A percentile compares a stretch with the other conserved stretches of the same genome.
phyloP scores from a whole-genome alignment of 2,113 vertebrate species.

The Campylomormyrus numenius region DNA sequence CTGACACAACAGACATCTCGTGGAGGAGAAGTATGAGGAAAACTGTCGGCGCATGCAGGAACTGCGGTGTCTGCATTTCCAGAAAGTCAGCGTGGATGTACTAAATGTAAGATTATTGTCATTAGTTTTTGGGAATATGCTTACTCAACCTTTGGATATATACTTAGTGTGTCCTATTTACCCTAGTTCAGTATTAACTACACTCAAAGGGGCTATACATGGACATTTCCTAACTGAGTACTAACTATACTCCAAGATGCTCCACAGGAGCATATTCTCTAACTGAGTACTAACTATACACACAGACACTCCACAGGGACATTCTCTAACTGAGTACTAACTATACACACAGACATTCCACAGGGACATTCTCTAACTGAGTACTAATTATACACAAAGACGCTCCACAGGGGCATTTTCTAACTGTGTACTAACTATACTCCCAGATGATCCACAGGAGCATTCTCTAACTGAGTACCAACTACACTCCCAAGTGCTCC shows the following conservation, averaged over 20 bases:
- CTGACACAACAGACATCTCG: conserved; percentile 57
- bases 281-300: neutral
- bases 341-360: neutral
- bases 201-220: neutral
- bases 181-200: neutral
- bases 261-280: neutral
- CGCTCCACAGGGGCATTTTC: neutral
- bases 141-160: neutral
- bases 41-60: conserved; percentile 61
- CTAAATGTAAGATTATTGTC: conserved; percentile 50
- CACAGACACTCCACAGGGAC: neutral
- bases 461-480: neutral
- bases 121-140: neutral
- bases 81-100: conserved; percentile 47
- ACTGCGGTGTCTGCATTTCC: conserved; percentile 55
- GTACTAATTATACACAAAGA: neutral
- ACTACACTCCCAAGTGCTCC: neutral
- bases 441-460: neutral
- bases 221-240: neutral
- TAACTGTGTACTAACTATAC: neutral
- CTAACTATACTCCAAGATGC: neutral
- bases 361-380: neutral
- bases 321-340: neutral
- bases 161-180: neutral
- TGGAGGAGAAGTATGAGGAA: conserved; percentile 73